Evolutionary conservation across 2,113 vertebrate species (phyloP), one percentile per base, ranked within the genome.

Genomic region (Zootoca vivipara): DNA sequence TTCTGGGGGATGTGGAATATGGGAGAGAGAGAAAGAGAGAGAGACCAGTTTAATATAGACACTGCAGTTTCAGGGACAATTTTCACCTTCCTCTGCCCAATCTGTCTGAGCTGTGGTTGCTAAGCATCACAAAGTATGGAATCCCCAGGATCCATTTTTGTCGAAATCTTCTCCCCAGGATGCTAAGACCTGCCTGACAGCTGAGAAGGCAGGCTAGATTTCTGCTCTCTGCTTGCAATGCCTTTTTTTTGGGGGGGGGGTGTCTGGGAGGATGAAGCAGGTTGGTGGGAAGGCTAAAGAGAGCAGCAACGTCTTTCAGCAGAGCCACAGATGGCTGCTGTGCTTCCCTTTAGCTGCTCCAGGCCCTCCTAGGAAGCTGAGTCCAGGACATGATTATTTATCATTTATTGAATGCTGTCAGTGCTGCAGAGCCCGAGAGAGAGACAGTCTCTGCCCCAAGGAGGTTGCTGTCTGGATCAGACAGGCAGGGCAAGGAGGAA

Each of bases 341-440:
- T 83, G 87, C 62, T 88, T 88, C 30, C 46, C 40, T 83, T 67
- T 83, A 82, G 58, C 72, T 62, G 78, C 58, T 87, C 70, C 40
- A 83, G 40, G 72, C 72, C 72, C 72, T 83, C 87, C 62, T 77
- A 83, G 72, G 87, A 88, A 28, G 80, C 87, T 15, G 16, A 88
- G 30, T 77, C 86, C 70, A 69, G 80, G 80, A 83, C 70, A 67
- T 88, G 70, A 88, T 77, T 77, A 88, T 83, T 88, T 83, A 88
- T 83, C 87, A 77, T 88, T 83, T 83, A 88, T 83, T 83, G 87
- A 83, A 78, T 16, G 73, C 80, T 83, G 87, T 88, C 58, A 77
- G 87, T 83, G 72, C 42, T 83, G 73, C 26, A 67, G 85, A 78
- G 58, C 74, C 85, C 74, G 30, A 86, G 85, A 86, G 58, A 83